Percentiles rank a stretch among this genome's conserved stretches.
These are phyloP conservation scores for Helobdella robusta DNA, from an alignment of 2,888 invertebrate genomes.

Conservation along the genomic window DNA sequence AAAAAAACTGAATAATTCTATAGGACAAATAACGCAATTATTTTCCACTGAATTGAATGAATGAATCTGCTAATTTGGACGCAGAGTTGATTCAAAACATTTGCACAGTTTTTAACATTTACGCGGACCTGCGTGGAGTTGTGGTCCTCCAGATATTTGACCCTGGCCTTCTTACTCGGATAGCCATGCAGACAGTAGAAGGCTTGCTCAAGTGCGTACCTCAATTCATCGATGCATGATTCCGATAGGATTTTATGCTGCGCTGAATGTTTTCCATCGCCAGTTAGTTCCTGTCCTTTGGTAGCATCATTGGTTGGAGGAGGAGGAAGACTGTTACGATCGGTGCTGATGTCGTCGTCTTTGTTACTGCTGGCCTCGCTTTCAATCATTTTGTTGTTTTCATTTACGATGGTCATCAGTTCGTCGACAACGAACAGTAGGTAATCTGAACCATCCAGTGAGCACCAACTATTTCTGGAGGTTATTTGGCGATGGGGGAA, in stretches of 20 bases:
- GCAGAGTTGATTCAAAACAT: too few relatives aligned
- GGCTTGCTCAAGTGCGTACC: conserved; percentile 72
- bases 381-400: conserved; percentile 23
- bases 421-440: conserved; percentile 68
- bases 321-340: background rate
- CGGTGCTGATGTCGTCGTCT: background rate
- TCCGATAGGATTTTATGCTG: background rate
- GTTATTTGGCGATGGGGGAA: background rate
- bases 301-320: background rate
- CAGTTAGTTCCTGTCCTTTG: background rate
- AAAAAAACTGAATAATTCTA: too few relatives aligned
- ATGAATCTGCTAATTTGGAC: too few relatives aligned
- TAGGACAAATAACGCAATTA: too few relatives aligned
- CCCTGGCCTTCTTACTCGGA: conserved; percentile 51
- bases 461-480: conserved; percentile 66
- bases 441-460: conserved; percentile 65
- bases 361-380: conserved; percentile 33
- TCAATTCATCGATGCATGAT: conserved; percentile 55
- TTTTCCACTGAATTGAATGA: too few relatives aligned
- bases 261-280: background rate
- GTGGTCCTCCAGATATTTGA: conserved; percentile 66
- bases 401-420: conserved; percentile 48
- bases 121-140: conserved; percentile 29
- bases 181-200: conserved; percentile 68
- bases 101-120: too few relatives aligned